Base-by-base conservation (phyloP, 2,113 vertebrate genomes). In the Rhabdornis inornatus region DNA sequence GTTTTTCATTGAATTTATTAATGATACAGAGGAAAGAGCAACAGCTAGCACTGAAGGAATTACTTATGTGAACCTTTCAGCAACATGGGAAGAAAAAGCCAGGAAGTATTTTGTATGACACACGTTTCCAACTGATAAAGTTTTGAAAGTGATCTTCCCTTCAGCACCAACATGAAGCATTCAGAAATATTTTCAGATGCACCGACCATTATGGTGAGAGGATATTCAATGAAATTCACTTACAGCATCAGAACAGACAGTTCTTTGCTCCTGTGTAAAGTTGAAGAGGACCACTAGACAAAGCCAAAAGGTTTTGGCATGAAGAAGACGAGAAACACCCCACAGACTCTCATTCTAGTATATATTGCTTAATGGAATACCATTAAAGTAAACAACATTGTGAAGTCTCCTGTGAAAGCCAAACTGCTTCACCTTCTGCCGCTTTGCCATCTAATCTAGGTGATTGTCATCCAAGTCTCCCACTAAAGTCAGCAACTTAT, bases 1-100 rank as follows among this genome's bases (percentile, higher is more conserved):
- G 33, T 27, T 87, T 45, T 45, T 85, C 85, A 79, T 64, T 88
- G 66, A 45, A 95, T 80, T 88, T 86, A 90, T 80, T 83, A 95
- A 80, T 61, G 28, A 85, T 37, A 69, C 7, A 87, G 78, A 87
- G 33, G 23, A 19, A 82, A 87, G 11, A 89, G 40, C 61, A 95
- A 83, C 39, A 83, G 57, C 56, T 76, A 44, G 19, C 45, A 83
- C 1, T 77, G 55, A 68, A 44, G 77, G 87, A 94, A 91, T 52
- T 77, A 85, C 72, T 91, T 82, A 83, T 47, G 35, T 8, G 83
- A 70, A 61, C 33, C 35, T 71, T 74, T 77, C 39, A 90, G 56
- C 33, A 80, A 45, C 27, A 90, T 35, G 7, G 37, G 30, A 85
- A 87, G 13, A 42, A 85, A 87, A 92, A 75, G 10, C 23, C 23